These are phyloP conservation scores for Melanotus villosus DNA, from an alignment of 2,888 invertebrate genomes.

Conservation along the genomic window DNA sequence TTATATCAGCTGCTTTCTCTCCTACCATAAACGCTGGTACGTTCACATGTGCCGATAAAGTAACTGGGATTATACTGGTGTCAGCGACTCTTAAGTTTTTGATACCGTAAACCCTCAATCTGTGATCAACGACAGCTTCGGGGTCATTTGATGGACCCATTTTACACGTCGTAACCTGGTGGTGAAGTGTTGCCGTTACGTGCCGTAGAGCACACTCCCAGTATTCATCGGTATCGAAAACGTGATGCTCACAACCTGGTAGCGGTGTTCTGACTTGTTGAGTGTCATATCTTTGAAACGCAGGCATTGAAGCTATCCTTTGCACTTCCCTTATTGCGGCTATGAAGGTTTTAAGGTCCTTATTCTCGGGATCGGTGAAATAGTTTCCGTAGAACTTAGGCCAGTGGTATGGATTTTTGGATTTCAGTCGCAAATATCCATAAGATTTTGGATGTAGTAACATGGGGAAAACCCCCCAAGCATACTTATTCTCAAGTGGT, in stretches of 20 bases:
- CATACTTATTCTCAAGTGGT: constrained; percentile 67
- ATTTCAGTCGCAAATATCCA: constrained; percentile 77
- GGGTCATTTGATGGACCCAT: constrained; percentile 72
- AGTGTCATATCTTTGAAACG: constrained; percentile 68
- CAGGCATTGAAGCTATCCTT: constrained; percentile 67
- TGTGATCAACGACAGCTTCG: constrained; percentile 72
- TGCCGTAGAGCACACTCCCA: constrained; percentile 71
- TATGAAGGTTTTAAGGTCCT: constrained; percentile 66
- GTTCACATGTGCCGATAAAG: constrained; percentile 71
- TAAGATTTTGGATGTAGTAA: constrained; percentile 81
- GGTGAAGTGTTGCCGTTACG: constrained; percentile 69
- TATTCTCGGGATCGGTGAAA: constrained; percentile 72
- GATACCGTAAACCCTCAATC: constrained; percentile 71
- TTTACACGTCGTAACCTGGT: constrained; percentile 72
- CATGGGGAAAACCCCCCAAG: constrained; percentile 74
- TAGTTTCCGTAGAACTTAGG: constrained; percentile 87
- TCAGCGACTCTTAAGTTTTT: constrained; percentile 71
- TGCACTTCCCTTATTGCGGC: constrained; percentile 69
- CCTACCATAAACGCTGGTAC: constrained; percentile 72
- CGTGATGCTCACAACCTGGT: constrained; percentile 69
- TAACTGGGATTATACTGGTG: constrained; percentile 72
- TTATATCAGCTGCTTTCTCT: constrained; percentile 72
- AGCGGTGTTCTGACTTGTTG: constrained; percentile 66
- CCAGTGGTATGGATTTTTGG: constrained; percentile 78
- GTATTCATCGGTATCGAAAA: constrained; percentile 69